Base-by-base conservation (phyloP, 2,797 vertebrate genomes). In the Dendrocincla tyrannina region DNA sequence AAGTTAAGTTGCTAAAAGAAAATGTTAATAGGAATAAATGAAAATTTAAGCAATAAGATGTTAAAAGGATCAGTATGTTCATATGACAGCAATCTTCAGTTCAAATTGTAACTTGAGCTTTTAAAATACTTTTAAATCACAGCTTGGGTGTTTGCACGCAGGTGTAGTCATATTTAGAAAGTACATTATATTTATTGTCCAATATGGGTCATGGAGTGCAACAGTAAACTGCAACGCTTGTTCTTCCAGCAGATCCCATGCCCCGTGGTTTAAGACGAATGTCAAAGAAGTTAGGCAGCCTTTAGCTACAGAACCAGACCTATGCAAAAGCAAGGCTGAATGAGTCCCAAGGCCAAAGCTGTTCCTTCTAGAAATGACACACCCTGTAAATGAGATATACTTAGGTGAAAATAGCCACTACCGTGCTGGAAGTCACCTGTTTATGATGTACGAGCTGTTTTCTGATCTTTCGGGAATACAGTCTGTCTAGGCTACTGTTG, bases 371-470 rank as follows among this genome's bases (percentile, higher is more conserved):
- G 69, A 81, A 88, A 89, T 58, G 7, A 85, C 17, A 74, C 41
- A 35, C 2, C 27, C 35, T 56, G 52, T 6, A 85, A 74, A 74
- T 10, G 11, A 74, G 60, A 78, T 41, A 69, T 56, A 70, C 27
- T 84, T 63, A 80, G 12, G 33, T 59, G 66, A 79, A 88, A 94
- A 95, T 32, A 88, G 58, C 30, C 35, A 94, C 64, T 89, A 78
- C 32, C 3, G 1, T 58, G 70, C 30, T 90, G 49, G 93, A 94
- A 96, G 89, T 98, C 99, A 99, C 99, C 99, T 99, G 99, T 97
- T 99, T 99, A 97, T 99, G 99, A 97, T 99, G 99, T 92, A 99
- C 99, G 7, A 99, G 99, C 96, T 99, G 99, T 81, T 99, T 99
- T 95, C 99, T 98, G 96, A 99, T 99, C 98, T 99, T 99, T 95